Evolutionary conservation across 2,797 vertebrate species (phyloP).

Genomic region (Bradypodion ventrale): DNA sequence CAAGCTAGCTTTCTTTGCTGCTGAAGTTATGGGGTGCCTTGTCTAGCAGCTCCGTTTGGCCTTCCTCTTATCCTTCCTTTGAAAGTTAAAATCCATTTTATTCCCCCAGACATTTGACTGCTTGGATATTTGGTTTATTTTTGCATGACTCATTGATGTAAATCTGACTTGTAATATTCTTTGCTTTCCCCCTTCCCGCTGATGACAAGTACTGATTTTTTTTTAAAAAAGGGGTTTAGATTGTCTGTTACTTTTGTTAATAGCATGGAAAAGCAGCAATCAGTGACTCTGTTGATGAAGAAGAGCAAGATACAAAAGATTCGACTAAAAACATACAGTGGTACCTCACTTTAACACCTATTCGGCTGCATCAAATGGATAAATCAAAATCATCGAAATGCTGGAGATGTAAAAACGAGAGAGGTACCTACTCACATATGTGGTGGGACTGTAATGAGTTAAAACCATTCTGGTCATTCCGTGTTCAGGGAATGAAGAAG

Average conservation of each 20-base stretch:
- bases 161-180: not conserved
- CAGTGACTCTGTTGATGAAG: not conserved
- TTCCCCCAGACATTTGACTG: not conserved
- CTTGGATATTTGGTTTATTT: constrained; percentile 7
- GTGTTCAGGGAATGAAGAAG: no score
- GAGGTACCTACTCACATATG: no score
- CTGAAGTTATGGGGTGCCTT: not conserved
- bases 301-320: not conserved
- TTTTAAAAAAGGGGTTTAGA: not conserved
- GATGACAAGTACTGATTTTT: not conserved
- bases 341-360: no score
- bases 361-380: no score
- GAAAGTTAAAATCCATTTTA: not conserved
- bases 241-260: not conserved
- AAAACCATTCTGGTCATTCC: no score
- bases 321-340: no score
- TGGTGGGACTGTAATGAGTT: no score
- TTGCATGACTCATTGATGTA: not conserved
- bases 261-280: not conserved
- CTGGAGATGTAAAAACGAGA: no score
- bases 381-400: no score
- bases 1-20: not conserved
- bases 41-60: not conserved
- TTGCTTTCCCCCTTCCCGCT: not conserved
- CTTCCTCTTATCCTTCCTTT: not conserved